Evolutionary conservation across 2,113 vertebrate genomes (phyloP).

Genomic region (Dasyprocta punctata): DNA sequence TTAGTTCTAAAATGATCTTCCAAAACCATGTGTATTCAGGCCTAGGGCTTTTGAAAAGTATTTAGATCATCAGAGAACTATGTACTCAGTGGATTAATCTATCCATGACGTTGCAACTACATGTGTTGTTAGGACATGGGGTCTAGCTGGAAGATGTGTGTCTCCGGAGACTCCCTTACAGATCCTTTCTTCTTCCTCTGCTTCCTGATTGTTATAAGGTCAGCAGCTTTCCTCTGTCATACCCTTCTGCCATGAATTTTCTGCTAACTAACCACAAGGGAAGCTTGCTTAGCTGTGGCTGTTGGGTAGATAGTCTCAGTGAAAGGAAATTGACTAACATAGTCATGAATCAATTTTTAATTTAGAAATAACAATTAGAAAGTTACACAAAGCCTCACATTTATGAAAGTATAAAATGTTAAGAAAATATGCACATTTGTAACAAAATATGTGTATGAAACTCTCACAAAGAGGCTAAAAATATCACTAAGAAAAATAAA

Average conservation of each 20-base stretch:
- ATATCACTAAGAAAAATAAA: neutral
- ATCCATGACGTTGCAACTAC: neutral
- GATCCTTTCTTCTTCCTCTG: too few relatives aligned
- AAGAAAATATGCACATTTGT: neutral
- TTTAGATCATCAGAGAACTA: neutral
- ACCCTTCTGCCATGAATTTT: neutral
- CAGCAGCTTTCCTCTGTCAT: too few relatives aligned
- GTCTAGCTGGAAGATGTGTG: too few relatives aligned
- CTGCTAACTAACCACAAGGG: neutral
- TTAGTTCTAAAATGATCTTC: neutral
- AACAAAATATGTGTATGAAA: neutral
- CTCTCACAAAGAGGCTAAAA: neutral
- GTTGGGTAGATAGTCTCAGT: neutral
- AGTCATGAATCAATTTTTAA: neutral
- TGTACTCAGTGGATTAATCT: too few relatives aligned
- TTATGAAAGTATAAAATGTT: neutral
- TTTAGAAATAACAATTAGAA: neutral
- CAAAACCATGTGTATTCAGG: neutral
- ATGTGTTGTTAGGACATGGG: neutral
- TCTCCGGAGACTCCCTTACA: too few relatives aligned
- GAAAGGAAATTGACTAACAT: neutral
- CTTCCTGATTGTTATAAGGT: too few relatives aligned
- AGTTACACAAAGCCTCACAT: neutral
- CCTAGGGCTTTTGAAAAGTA: neutral
- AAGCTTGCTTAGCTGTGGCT: neutral